Evolutionary conservation across 2,888 invertebrate genomes (phyloP), one percentile per base, ranked within the genome.

Genomic region (Autographa gamma): DNA sequence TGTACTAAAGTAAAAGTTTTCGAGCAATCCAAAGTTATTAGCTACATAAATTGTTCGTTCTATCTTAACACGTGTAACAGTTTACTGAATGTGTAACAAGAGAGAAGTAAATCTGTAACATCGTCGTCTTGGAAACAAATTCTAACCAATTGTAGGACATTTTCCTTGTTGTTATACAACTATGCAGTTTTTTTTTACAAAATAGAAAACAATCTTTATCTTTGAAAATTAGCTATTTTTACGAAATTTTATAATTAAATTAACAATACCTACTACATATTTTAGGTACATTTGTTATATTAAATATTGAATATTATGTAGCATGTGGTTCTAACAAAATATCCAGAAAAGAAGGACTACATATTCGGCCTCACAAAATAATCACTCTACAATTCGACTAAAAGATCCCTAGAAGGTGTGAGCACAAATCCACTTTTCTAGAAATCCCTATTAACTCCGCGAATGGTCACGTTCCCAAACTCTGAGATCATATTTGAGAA

Each of bases 1-100:
- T 54, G 19, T 54, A 19, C 18, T 6, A 8, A 54, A 13, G 19
- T 19, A 19, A 54, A 56, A 56, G 13, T 56, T 56, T 56, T 56
- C 25, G 19, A 56, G 19, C 13, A 25, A 56, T 19, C 25, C 19
- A 56, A 56, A 56, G 54, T 56, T 56, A 56, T 56, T 19, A 19
- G 54, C 25, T 56, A 56, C 19, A 56, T 56, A 56, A 56, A 56
- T 19, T 56, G 54, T 56, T 56, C 54, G 19, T 56, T 56, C 25
- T 56, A 25, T 25, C 25, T 56, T 25, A 25, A 56, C 54, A 25
- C 54, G 54, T 19, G 19, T 56, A 56, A n/a, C 25, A 56, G 13
- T 56, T 56, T 54, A 19, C 25, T 25, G 25, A 25, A 56, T 18
- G 19, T 19, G 8, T 19, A 56, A 25, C 19, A 56, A 56, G 19